phyloP scores from a whole-genome alignment of 2,888 invertebrate species.

The Ectobius pallidus region DNA sequence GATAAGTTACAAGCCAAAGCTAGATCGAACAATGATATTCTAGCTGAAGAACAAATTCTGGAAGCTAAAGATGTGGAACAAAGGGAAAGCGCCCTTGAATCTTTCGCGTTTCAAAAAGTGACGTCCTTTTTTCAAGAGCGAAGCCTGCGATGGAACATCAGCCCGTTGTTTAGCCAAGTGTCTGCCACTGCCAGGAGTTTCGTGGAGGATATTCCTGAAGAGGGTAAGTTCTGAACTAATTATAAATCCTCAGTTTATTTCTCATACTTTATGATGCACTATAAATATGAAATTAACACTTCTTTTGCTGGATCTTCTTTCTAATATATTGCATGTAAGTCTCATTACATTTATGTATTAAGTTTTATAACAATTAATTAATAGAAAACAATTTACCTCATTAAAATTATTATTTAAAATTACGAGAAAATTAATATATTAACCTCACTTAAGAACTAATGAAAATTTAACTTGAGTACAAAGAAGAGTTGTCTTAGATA shows the following conservation, averaged over 20 bases:
- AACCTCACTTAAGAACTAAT: too few species aligned
- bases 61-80: constrained; percentile 58
- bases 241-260: too few species aligned
- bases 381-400: too few species aligned
- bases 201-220: constrained; percentile 61
- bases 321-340: too few species aligned
- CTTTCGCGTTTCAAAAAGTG: constrained; percentile 61
- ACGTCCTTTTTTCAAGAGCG: constrained; percentile 64
- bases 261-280: too few species aligned
- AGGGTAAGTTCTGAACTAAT: too few species aligned
- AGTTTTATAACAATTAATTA: too few species aligned
- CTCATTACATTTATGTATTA: too few species aligned
- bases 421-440: background rate
- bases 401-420: background rate
- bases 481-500: too few species aligned
- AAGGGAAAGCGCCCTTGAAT: constrained; percentile 63
- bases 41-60: constrained; percentile 58
- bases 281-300: too few species aligned
- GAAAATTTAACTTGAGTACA: too few species aligned
- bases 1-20: constrained; percentile 55
- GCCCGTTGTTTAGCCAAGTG: constrained; percentile 53
- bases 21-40: constrained; percentile 53
- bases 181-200: constrained; percentile 55
- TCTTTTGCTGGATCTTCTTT: too few species aligned
- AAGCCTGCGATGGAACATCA: constrained; percentile 59